phyloP scores from a whole-genome alignment of 2,797 vertebrate genomes.

The Urosaurus nigricauda region DNA sequence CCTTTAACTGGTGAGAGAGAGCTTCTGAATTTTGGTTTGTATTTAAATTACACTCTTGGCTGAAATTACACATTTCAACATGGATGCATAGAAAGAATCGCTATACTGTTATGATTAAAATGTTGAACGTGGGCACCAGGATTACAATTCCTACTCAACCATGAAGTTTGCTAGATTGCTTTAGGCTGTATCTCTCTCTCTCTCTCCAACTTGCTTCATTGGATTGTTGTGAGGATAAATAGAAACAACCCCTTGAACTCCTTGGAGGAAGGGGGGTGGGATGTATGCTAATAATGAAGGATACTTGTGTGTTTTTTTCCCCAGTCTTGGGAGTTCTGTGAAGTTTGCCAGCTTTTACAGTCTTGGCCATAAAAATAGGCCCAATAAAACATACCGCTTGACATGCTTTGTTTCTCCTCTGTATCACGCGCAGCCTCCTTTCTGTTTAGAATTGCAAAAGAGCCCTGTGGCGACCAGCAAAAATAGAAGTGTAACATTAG shows the following conservation, averaged over 20 bases:
- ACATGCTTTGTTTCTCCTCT: constrained; percentile 32
- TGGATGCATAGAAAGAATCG: neutral
- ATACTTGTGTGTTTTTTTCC: neutral
- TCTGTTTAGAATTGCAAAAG: constrained; percentile 36
- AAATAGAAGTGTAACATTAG: constrained; percentile 43
- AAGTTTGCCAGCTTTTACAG: constrained; percentile 2
- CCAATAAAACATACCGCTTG: constrained; percentile 25
- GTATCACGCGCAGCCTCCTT: accelerated
- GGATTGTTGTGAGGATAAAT: neutral
- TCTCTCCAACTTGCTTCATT: neutral
- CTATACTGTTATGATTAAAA: neutral
- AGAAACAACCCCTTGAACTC: neutral
- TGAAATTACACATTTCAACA: neutral
- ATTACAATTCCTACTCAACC: neutral
- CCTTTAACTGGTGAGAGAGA: neutral
- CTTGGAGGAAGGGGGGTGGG: neutral
- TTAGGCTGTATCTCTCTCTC: neutral
- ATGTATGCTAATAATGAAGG: neutral
- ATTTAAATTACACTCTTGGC: neutral
- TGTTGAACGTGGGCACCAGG: neutral
- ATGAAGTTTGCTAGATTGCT: neutral
- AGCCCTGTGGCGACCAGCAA: neutral
- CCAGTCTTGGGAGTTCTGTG: neutral
- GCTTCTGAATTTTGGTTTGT: neutral
- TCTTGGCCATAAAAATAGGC: constrained; percentile 3